Base-by-base conservation (phyloP, 35 echinoderm and acorn worm species). In the Antedon bifida region DNA sequence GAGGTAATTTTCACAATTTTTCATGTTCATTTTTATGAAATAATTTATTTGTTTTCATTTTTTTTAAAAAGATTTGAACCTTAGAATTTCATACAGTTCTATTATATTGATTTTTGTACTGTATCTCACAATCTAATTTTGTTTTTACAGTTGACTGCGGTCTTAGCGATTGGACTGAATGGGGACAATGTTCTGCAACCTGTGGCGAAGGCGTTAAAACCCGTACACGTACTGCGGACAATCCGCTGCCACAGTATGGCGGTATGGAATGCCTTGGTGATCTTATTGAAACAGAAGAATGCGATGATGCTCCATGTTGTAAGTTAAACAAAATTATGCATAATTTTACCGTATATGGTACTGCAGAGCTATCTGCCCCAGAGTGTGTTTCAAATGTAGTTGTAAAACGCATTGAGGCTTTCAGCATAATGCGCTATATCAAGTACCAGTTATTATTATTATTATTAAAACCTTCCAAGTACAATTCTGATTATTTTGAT, bases 261-360 rank as follows among this genome's bases (percentile, higher is more conserved):
- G 91, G 91, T 30, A 19, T 77, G 38, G 42, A 76, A n/a, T 93
- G 91, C 36, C 30, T 73, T 29, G 91, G 91, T 19, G 82, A 91
- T 30, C 21, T 32, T 19, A 5, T 17, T 29, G 38, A 88, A 30
- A 77, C 76, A 31, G 76, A 77, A 77, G 76, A 77, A 31, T 77
- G 76, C 39, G 78, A 77, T 77, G 76, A 5, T 33, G 76, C 31
- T 33, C 13, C 30, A 0, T 77, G 76, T 35, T 30, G 76, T 77
- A 35, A 77, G 76, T 77, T n/a, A n/a, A n/a, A n/a, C n/a, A n/a
- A n/a, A n/a, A n/a, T n/a, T n/a, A n/a, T n/a, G n/a, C n/a, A n/a
- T n/a, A n/a, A n/a, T n/a, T n/a, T n/a, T n/a, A n/a, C n/a, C n/a
- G n/a, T n/a, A n/a, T n/a, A n/a, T n/a, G n/a, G n/a, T n/a, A n/a